Base-by-base conservation (phyloP, 1,140 invertebrate genomes). In the Heliconius eleuchia region DNA sequence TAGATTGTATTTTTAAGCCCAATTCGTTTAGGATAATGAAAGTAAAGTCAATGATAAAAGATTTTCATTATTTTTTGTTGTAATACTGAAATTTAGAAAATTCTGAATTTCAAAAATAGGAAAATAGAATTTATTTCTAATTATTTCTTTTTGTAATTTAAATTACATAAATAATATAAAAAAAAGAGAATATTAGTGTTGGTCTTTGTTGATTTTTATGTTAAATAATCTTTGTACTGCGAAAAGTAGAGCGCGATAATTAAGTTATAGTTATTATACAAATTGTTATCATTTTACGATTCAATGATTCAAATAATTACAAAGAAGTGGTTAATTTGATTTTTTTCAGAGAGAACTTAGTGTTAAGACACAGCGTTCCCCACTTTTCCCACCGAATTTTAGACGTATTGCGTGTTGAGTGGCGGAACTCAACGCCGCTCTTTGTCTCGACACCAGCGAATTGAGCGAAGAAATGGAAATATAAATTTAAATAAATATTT, bases 161-260 rank as follows among this genome's bases (percentile, higher is more conserved):
- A 37, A 57, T 57, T 57, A 57, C 0, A 3, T 3, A n/a, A 60
- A 60, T 23, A 11, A 3, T n/a, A 2, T 60, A 11, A 60, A 23
- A 9, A 60, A 23, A 16, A 1, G 3, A 60, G 11, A 9, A 9
- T 60, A 52, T 52, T 19, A 19, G 18, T 8, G 6, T 18, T 52
- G 16, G 18, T 52, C 18, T 7, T 60, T 23, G n/a, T 23, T n/a
- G 0, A 23, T 9, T 27, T 23, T 3, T 23, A 46, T 60, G n/a
- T 23, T 57, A 19, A 57, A 57, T 57, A 57, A 57, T 60, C 55
- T 27, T 60, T 60, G 55, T 60, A 60, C 23, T 52, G 55, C 55
- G 3, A 60, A 23, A 74, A 60, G 34, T 73, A 73, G 72, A 60
- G 73, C 30, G 34, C 55, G 30, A n/a, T 74, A 37, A 37, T 60